phyloP scores from a whole-genome alignment of 64 coral and sea anemone genomes.

The Platygyra sinensis region DNA sequence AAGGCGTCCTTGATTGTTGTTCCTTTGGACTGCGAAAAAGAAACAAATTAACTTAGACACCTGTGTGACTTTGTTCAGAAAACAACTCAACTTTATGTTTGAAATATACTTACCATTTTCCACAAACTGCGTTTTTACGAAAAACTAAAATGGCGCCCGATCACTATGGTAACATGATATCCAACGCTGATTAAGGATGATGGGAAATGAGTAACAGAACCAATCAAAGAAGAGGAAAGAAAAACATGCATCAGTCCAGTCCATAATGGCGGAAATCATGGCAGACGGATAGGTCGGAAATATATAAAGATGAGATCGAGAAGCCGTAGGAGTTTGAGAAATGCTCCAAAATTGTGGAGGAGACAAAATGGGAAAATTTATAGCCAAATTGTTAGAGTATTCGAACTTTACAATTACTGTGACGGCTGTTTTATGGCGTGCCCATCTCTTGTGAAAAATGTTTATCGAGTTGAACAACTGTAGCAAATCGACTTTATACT shows the following conservation, averaged over 20 bases:
- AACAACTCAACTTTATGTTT: neutral
- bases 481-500: too few species aligned
- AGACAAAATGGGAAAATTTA: slow-evolving; percentile 64
- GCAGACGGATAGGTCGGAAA: neutral
- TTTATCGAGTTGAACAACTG: too few species aligned
- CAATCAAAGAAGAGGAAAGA: neutral
- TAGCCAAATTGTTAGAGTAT: too few species aligned
- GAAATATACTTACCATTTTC: slow-evolving; percentile 42
- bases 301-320: neutral
- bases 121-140: neutral
- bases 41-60: neutral
- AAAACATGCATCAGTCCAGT: neutral
- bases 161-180: slow-evolving; percentile 63
- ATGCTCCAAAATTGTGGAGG: slow-evolving; percentile 18
- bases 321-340: neutral
- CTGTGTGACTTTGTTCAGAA: neutral
- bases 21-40: slow-evolving; percentile 83
- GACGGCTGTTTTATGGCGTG: too few species aligned
- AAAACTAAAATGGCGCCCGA: slow-evolving; percentile 63
- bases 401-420: too few species aligned
- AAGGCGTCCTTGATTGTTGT: slow-evolving; percentile 99
- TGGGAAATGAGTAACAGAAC: neutral
- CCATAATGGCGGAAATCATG: slow-evolving; percentile 42
- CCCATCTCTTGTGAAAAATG: too few species aligned
- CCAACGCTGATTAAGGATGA: slow-evolving; percentile 4